Evolutionary conservation across 2,888 invertebrate genomes (phyloP), one percentile per base, ranked within the genome.

Genomic region (Alcis repandata): DNA sequence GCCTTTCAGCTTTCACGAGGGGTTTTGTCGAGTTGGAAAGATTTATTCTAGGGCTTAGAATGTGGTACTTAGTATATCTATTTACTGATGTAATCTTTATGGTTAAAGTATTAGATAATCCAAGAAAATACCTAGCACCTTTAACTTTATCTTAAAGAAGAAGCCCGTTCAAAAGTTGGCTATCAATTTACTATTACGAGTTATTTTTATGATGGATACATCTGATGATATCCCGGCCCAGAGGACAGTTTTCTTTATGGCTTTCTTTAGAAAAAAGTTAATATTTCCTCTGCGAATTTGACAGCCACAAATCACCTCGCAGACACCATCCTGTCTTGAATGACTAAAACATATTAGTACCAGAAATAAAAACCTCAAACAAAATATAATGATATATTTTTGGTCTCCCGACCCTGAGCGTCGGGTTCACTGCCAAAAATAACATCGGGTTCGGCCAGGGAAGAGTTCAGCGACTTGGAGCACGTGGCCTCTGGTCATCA

Each of bases 371-470:
- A 43, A 43, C 54, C 52, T 36, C 51, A 54, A 60, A 61, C 27
- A 17, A 53, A 58, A 2, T 58, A 56, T 36, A 13, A 58, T 40
- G 15, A 59, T 75, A 79, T 80, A 78, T 70, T 73, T 72, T 71
- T 75, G 70, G 51, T 59, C 43, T 40, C 43, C 43, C 72, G 75
- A 79, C 79, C 77, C 76, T 75, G 71, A 59, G 60, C 38, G 68
- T 54, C 70, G 78, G 79, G 80, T 80, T 82, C 78, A 78, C 74
- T 85, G 86, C 84, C 84, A 86, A 79, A 81, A 84, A 80, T 83
- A 81, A 80, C 74, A 73, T 63, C 69, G 69, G 60, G 63, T 62
- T 68, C 62, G 40, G 73, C 67, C 72, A 69, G 65, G 61, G 41
- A 15, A 59, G 60, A 71, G 79, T 81, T 80, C 78, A 77, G 58